phyloP scores from a whole-genome alignment of 1,140 invertebrate genomes.

The Leptestheria dahalacensis region DNA sequence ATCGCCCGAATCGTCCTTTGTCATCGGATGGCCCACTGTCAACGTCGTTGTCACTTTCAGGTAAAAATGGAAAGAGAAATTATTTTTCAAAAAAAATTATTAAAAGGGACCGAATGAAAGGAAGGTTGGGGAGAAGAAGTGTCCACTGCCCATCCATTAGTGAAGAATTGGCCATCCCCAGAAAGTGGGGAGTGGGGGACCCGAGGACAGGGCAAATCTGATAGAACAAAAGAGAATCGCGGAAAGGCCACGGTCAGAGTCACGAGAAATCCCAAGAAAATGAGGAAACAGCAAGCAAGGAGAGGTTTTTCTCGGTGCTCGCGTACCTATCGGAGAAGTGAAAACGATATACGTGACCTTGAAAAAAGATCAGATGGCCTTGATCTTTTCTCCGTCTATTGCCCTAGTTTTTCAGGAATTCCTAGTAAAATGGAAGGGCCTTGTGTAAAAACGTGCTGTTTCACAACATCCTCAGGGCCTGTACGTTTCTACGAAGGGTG shows the following conservation, averaged over 20 bases:
- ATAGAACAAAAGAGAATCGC: too few relatives aligned
- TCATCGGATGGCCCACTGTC: constrained; percentile 65
- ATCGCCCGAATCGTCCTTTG: constrained; percentile 59
- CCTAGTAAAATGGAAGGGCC: too few relatives aligned
- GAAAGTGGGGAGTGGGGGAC: not conserved
- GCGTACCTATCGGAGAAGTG: not conserved
- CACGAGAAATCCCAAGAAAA: too few relatives aligned
- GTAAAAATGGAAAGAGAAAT: constrained; percentile 24
- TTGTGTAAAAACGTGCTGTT: too few relatives aligned
- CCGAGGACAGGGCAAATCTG: too few relatives aligned
- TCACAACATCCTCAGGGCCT: too few relatives aligned
- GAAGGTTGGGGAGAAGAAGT: too few relatives aligned
- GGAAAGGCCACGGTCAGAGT: too few relatives aligned
- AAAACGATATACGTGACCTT: not conserved
- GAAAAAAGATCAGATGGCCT: not conserved
- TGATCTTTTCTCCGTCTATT: too few relatives aligned
- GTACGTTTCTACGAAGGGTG: too few relatives aligned
- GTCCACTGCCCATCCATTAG: not conserved
- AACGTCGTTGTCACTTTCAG: constrained; percentile 62
- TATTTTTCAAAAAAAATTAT: not conserved
- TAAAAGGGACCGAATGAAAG: not conserved
- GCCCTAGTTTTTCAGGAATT: not conserved
- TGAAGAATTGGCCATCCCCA: not conserved
- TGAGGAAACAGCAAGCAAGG: too few relatives aligned
- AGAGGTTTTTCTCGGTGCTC: not conserved